These are phyloP conservation scores for Corythoichthys haematopterus DNA, from an alignment of 2,113 vertebrate genomes.

Conservation along the genomic window DNA sequence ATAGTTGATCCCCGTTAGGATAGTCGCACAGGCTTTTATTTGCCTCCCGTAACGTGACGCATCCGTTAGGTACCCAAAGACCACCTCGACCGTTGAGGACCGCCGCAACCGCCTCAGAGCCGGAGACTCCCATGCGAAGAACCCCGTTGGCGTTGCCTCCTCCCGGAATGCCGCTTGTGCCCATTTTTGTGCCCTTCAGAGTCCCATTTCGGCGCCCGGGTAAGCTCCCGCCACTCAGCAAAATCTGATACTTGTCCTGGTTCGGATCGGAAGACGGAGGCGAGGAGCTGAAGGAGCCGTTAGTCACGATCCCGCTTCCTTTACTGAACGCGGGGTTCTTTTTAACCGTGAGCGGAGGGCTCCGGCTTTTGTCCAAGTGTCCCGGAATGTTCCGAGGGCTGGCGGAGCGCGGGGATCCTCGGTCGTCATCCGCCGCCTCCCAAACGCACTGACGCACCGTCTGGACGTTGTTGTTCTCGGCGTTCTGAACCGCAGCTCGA, in stretches of 20 bases:
- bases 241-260: conserved; percentile 78
- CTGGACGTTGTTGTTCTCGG: conserved; percentile 82
- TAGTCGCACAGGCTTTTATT: conserved; percentile 73
- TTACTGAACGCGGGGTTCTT: conserved; percentile 95
- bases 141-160: conserved; percentile 60
- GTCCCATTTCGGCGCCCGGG: conserved; percentile 76
- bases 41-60: conserved; percentile 82
- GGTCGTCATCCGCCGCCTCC: conserved; percentile 81
- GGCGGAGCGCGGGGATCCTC: conserved; percentile 74
- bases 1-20: conserved; percentile 50
- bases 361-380: conserved; percentile 80
- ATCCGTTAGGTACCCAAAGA: conserved; percentile 82
- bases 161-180: conserved; percentile 79
- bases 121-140: conserved; percentile 80
- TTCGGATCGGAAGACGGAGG: conserved; percentile 68
- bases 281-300: conserved; percentile 93
- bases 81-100: conserved; percentile 64
- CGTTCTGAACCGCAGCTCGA: conserved; percentile 75
- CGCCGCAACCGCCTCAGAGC: conserved; percentile 69
- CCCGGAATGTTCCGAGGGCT: conserved; percentile 80
- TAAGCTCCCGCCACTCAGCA: conserved; percentile 66
- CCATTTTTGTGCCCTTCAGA: conserved; percentile 91
- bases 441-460: conserved; percentile 80
- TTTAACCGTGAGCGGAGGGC: conserved; percentile 85
- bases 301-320: conserved; percentile 95